phyloP scores from a whole-genome alignment of 1,140 invertebrate genomes.

The Drosophila neocordata region DNA sequence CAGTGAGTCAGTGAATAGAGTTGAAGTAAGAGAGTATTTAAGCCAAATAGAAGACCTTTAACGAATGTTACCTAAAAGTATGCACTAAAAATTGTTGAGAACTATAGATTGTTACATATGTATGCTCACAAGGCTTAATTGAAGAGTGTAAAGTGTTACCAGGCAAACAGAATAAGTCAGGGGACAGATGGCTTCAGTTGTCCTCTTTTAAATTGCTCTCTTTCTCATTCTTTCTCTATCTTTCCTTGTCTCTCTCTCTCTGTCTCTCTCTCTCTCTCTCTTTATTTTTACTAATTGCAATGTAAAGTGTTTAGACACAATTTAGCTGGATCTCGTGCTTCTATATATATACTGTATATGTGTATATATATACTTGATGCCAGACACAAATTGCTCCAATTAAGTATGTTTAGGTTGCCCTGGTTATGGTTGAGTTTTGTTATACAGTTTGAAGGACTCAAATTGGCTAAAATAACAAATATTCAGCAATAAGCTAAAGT shows the following conservation, averaged over 20 bases:
- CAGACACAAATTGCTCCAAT: conserved; percentile 51
- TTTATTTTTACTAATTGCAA: conserved; percentile 56
- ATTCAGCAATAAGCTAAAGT: conserved; percentile 3
- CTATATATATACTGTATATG: no score
- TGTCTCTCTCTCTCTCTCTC: neutral
- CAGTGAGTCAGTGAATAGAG: conserved; percentile 21
- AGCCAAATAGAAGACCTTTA: neutral
- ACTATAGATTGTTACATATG: conserved; percentile 1
- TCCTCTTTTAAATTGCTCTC: conserved; percentile 15
- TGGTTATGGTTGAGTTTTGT: conserved; percentile 19
- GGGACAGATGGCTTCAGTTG: conserved; percentile 23
- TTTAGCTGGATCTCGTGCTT: conserved; percentile 43
- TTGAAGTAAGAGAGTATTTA: neutral
- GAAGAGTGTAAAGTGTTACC: neutral
- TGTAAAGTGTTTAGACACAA: conserved; percentile 67
- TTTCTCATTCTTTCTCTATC: neutral
- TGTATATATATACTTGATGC: conserved; percentile 19
- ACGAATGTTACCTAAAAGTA: conserved; percentile 1
- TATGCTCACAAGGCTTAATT: neutral
- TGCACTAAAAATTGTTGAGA: neutral
- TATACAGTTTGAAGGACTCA: conserved; percentile 33
- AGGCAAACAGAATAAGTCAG: neutral
- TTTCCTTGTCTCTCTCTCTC: neutral
- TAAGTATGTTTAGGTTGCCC: conserved; percentile 36
- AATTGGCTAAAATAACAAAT: conserved; percentile 21